These are phyloP conservation scores for Phataginus tricuspis DNA, from an alignment of 2,797 vertebrate genomes.

Conservation along the genomic window DNA sequence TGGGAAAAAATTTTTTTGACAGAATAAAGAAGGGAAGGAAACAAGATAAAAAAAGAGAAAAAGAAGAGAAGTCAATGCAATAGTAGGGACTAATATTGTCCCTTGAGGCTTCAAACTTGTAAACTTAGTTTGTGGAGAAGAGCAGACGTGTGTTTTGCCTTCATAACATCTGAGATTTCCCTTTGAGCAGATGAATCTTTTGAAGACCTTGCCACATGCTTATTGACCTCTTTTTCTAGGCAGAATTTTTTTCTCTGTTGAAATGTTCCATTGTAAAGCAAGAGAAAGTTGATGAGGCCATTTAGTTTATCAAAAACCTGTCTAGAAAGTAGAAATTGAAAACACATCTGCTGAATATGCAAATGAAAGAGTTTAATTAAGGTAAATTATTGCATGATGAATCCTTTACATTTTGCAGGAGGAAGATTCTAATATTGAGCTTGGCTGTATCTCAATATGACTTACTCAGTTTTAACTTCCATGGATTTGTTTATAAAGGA, in stretches of 20 bases:
- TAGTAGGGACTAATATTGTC: not conserved
- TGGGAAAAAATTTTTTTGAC: not conserved
- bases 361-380: conserved; percentile 19
- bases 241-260: not conserved
- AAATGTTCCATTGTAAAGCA: not conserved
- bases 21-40: not conserved
- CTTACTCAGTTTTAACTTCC: conserved; percentile 5
- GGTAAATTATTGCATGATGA: not conserved
- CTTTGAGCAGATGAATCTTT: not conserved
- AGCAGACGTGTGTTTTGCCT: fast-evolving
- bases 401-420: not conserved
- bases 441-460: not conserved
- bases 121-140: not conserved
- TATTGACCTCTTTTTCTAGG: conserved; percentile 11
- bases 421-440: not conserved
- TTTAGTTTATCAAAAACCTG: conserved; percentile 28
- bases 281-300: not conserved
- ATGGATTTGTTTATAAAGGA: not conserved
- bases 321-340: conserved; percentile 14
- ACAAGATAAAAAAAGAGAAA: not conserved
- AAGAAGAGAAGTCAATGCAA: not conserved
- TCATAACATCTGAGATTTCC: not conserved
- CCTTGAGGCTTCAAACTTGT: not conserved
- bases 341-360: conserved; percentile 16
- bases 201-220: not conserved